Base-by-base conservation (phyloP, 1,140 invertebrate genomes). In the Euwallacea fornicatus region DNA sequence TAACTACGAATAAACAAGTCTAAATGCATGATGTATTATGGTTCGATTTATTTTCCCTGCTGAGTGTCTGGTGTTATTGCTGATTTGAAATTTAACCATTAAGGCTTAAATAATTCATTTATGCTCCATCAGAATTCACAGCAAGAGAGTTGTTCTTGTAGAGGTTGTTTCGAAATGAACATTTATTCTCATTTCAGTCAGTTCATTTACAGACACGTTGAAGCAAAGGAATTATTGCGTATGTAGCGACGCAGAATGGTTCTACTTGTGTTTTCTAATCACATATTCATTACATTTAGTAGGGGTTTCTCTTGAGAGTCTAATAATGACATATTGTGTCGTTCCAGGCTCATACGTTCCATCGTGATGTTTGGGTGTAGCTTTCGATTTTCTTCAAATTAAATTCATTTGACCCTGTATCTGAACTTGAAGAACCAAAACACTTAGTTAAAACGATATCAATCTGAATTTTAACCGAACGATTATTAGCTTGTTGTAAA, bases 101-200 rank as follows among this genome's bases (percentile, higher is more conserved):
- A 33, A 58, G 16, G 41, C 58, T 21, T 60, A 60, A 60, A 60
- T 60, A 60, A 60, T 60, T 60, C 58, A 60, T 60, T 33, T 21
- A 42, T 41, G 10, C 10, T n/a, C 10, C 11, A 11, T 60, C 42
- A 42, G 33, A 60, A 60, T 15, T 10, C 11, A 11, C 58, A 13
- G 15, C 41, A 21, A 60, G 15, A 15, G 41, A 42, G 16, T 16
- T n/a, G 43, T 13, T 43, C n/a, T 42, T 33, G 8, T 42, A 11
- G 2, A 16, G 6, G 58, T n/a, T n/a, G 33, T 63, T 47, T 43
- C 61, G 10, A 47, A 42, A 63, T 63, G 50, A 63, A 63, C 61
- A 50, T 33, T 43, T 63, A 33, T 33, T 33, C 47, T 63, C 43
- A 46, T 33, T 16, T 7, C 13, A 33, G 16, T 6, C 10, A 47